phyloP scores from a whole-genome alignment of 1,140 invertebrate genomes.

The Listronotus oregonensis region DNA sequence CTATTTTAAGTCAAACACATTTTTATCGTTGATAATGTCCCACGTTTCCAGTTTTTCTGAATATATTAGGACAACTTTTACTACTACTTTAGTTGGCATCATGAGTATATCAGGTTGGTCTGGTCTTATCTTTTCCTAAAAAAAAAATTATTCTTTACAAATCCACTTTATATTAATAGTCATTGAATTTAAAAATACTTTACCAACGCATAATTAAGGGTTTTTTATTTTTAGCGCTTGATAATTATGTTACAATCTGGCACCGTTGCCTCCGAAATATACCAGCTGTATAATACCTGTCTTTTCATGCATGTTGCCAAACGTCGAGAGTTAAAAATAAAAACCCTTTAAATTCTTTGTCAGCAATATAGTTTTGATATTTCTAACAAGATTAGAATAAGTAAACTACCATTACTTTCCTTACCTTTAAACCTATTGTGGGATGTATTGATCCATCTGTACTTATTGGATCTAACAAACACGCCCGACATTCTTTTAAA shows the following conservation, averaged over 20 bases:
- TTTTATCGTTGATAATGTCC: conserved; percentile 40
- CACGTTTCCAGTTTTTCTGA: conserved; percentile 38
- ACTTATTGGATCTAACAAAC: conserved; percentile 32
- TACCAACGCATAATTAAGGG: too few relatives aligned
- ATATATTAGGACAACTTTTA: conserved; percentile 36
- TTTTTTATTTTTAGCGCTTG: too few relatives aligned
- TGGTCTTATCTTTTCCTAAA: conserved; percentile 27
- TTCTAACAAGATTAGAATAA: too few relatives aligned
- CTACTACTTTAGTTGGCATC: conserved; percentile 25
- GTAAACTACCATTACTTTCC: too few relatives aligned
- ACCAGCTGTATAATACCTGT: too few relatives aligned
- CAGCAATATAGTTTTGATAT: too few relatives aligned
- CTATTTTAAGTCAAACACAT: conserved; percentile 41
- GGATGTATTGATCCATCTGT: conserved; percentile 36
- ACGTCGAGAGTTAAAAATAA: too few relatives aligned
- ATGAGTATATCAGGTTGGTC: conserved; percentile 27
- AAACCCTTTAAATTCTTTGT: too few relatives aligned
- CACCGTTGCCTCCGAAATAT: too few relatives aligned
- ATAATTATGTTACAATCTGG: too few relatives aligned
- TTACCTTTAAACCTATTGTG: conserved; percentile 47
- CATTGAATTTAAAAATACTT: too few relatives aligned
- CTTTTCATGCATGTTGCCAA: too few relatives aligned
- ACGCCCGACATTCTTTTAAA: conserved; percentile 22
- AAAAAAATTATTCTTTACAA: conserved; percentile 9
- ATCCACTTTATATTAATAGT: background rate